Evolutionary conservation across 2,888 invertebrate genomes (phyloP).

Genomic region (Tortrix viridana): DNA sequence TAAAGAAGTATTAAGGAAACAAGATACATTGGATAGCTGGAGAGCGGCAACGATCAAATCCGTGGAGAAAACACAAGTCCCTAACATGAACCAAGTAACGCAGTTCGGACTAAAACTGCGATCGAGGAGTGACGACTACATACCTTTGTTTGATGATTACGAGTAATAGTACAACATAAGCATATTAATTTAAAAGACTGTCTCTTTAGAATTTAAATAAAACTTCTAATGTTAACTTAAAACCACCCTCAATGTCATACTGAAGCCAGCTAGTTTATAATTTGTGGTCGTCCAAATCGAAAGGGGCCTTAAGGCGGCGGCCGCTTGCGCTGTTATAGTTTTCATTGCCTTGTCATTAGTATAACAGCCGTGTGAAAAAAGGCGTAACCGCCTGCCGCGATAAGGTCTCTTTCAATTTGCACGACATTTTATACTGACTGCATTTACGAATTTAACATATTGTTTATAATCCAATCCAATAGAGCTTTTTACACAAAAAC

Average conservation of each 20-base stretch:
- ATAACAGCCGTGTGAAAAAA: too few relatives aligned
- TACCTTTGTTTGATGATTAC: slow-evolving; percentile 72
- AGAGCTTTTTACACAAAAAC: too few relatives aligned
- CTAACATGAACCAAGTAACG: slow-evolving; percentile 62
- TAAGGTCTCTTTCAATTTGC: too few relatives aligned
- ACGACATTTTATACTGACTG: too few relatives aligned
- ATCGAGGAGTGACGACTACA: slow-evolving; percentile 69
- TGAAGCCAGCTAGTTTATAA: too few relatives aligned
- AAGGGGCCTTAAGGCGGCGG: too few relatives aligned
- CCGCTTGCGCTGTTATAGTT: too few relatives aligned
- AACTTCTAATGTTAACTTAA: not conserved
- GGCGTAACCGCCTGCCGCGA: too few relatives aligned
- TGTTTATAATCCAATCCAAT: too few relatives aligned
- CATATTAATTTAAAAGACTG: slow-evolving; percentile 22
- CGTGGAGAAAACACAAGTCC: slow-evolving; percentile 58
- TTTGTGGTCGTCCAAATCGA: too few relatives aligned
- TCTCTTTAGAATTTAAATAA: slow-evolving; percentile 14
- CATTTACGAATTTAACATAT: too few relatives aligned
- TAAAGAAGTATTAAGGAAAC: slow-evolving; percentile 58
- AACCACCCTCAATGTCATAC: not conserved
- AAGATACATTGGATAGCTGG: slow-evolving; percentile 57
- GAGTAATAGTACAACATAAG: slow-evolving; percentile 53
- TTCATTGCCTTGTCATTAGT: too few relatives aligned
- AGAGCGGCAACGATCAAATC: slow-evolving; percentile 57
- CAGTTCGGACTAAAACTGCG: slow-evolving; percentile 71